Evolutionary conservation across 2,888 invertebrate genomes (phyloP).

Genomic region (Ctenicera cuprea): DNA sequence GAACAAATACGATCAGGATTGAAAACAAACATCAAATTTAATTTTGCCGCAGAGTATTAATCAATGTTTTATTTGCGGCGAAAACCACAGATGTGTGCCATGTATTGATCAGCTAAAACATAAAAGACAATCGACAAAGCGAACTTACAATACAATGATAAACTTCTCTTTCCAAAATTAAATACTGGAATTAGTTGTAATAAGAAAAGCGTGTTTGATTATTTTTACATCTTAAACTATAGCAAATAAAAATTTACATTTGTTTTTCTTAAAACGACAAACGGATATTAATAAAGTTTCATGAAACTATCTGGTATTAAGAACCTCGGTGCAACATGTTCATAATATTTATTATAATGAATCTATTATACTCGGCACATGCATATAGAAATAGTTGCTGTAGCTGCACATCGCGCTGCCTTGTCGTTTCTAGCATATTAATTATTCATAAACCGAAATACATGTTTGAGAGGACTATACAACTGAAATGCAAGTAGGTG

Average conservation of each 20-base stretch:
- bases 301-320: too few relatives aligned
- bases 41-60: constrained; percentile 48
- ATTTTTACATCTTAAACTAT: too few relatives aligned
- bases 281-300: too few relatives aligned
- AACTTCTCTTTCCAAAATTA: too few relatives aligned
- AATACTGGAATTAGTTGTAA: too few relatives aligned
- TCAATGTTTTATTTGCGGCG: constrained; percentile 43
- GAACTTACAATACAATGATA: neutral
- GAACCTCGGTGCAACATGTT: neutral
- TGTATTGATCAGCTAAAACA: constrained; percentile 35
- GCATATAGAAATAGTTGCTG: constrained; percentile 11
- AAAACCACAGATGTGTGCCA: constrained; percentile 41
- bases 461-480: neutral
- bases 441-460: constrained; percentile 24
- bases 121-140: constrained; percentile 20
- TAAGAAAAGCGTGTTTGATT: too few relatives aligned
- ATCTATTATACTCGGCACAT: neutral
- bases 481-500: neutral
- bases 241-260: too few relatives aligned
- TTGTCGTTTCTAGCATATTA: constrained; percentile 17
- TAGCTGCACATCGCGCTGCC: constrained; percentile 2
- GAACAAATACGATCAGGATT: constrained; percentile 46
- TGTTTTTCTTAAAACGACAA: too few relatives aligned
- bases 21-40: constrained; percentile 49
- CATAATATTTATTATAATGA: neutral